These are phyloP conservation scores for Ammodytes dubius DNA, from an alignment of 2,113 vertebrate species.

Conservation along the genomic window DNA sequence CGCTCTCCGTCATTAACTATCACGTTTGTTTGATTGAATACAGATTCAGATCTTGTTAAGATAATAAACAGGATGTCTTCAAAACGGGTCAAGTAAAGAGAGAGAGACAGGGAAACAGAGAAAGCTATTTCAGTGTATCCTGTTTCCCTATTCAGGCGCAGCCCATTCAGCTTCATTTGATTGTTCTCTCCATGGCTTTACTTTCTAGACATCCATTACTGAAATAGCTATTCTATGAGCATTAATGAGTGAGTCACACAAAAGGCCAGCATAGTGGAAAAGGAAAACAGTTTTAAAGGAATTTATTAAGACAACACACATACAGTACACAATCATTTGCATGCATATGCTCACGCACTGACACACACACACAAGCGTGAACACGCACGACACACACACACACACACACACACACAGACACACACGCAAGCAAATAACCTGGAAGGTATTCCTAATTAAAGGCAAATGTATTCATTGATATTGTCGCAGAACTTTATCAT, in stretches of 20 bases:
- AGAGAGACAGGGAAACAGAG: not conserved
- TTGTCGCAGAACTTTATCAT: conserved; percentile 77
- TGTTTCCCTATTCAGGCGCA: conserved; percentile 36
- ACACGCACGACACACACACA: conserved; percentile 26
- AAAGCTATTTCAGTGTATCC: conserved; percentile 48
- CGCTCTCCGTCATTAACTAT: conserved; percentile 16
- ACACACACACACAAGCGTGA: conserved; percentile 2
- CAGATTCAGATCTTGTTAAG: conserved; percentile 35
- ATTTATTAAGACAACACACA: conserved; percentile 47
- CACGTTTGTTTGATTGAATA: conserved; percentile 29
- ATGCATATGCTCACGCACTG: not conserved
- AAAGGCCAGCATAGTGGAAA: conserved; percentile 49
- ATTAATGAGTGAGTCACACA: conserved; percentile 68
- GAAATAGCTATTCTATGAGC: conserved; percentile 65
- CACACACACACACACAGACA: conserved; percentile 13
- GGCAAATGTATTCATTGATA: conserved; percentile 80
- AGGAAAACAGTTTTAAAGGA: conserved; percentile 64
- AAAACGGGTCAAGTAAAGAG: conserved; percentile 36
- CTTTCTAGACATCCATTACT: conserved; percentile 64
- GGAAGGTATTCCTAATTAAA: conserved; percentile 79
- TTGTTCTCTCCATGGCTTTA: conserved; percentile 56
- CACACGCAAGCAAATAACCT: conserved; percentile 53
- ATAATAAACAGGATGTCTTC: conserved; percentile 56
- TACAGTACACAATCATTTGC: conserved; percentile 31
- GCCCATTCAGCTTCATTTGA: conserved; percentile 59